A percentile compares a stretch with the other conserved stretches of the same genome.
Evolutionary conservation across 2,797 vertebrate species (phyloP).

Genomic region (Leptatherina wallacei): DNA sequence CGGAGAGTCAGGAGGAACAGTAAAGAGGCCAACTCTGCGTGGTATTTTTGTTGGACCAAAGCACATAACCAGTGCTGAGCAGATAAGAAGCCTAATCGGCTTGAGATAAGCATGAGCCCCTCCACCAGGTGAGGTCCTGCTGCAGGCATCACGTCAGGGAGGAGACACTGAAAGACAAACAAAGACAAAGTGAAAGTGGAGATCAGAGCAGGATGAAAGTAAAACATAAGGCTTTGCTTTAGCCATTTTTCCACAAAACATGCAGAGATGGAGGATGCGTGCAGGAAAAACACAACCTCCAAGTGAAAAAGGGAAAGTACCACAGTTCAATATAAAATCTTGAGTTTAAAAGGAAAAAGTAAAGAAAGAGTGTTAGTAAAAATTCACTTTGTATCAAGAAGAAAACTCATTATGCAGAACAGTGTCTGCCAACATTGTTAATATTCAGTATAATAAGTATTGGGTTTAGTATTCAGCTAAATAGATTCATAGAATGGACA

Average conservation of each 20-base stretch:
- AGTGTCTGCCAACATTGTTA: background rate
- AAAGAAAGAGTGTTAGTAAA: background rate
- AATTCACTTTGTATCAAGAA: background rate
- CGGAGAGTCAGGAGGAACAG: slow-evolving; percentile 54
- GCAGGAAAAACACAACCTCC: background rate
- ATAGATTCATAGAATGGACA: background rate
- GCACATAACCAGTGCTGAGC: slow-evolving; percentile 80
- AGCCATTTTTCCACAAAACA: slow-evolving; percentile 1
- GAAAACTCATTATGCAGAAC: background rate
- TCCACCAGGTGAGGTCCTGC: slow-evolving; percentile 69
- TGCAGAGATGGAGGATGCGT: background rate
- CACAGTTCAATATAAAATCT: background rate
- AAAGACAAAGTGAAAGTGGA: slow-evolving; percentile 31
- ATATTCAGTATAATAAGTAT: no score
- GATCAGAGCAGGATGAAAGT: slow-evolving; percentile 9
- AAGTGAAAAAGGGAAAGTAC: background rate
- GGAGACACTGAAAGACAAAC: slow-evolving; percentile 32
- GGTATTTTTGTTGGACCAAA: slow-evolving; percentile 81
- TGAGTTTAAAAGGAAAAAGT: background rate
- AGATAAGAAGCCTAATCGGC: slow-evolving; percentile 82
- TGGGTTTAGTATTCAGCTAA: background rate
- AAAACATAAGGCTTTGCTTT: background rate
- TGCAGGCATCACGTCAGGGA: slow-evolving; percentile 48
- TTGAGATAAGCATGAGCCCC: slow-evolving; percentile 78
- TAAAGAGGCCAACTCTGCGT: slow-evolving; percentile 65